Evolutionary conservation across 1,140 invertebrate genomes (phyloP), one percentile per base, ranked within the genome.

Genomic region (Drosophila arizonae): DNA sequence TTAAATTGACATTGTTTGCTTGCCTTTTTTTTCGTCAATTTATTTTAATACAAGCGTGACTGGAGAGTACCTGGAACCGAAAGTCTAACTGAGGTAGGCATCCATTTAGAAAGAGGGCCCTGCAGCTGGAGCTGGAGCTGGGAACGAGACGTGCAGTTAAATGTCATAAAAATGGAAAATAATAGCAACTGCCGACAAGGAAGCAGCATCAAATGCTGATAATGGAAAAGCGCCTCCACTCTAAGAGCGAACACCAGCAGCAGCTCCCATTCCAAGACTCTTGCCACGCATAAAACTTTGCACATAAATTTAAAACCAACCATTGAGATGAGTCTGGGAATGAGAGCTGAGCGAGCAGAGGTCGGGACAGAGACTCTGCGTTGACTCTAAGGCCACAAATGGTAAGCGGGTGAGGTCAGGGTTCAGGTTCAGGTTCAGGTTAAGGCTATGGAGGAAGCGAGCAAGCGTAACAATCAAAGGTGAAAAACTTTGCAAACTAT

Each of bases 401-500:
- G 81, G 82, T 67, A 85, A 74, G 74, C 61, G 80, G 48, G 63
- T 39, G 73, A 73, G 77, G 77, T 80, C 65, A 64, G 54, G 36
- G 60, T 62, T 46, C 60, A 68, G 72, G 48, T 66, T 55, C 50
- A 73, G 64, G 65, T 50, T 62, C 62, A 79, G 80, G 81, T 85
- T 81, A 76, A 79, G 81, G 72, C 33, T n/a, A 15, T 48, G 30
- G 51, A 52, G 24, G 54, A 24, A 51, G 58, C 61, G 33, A 76
- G 80, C 61, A 63, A 81, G 74, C 72, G 74, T 63, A 87, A 76
- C 81, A 86, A 86, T 86, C 81, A 86, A 86, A 86, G 81, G 81
- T 87, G 82, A 87, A 86, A 87, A 85, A 86, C 72, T 81, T 87
- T 81, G 79, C 85, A 66, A 86, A 87, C 81, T 85, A 85, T 85